Evolutionary conservation across 37 sponge, comb jelly and placozoan genomes (phyloP).

Genomic region (Chondrilla cf. caribensis): DNA sequence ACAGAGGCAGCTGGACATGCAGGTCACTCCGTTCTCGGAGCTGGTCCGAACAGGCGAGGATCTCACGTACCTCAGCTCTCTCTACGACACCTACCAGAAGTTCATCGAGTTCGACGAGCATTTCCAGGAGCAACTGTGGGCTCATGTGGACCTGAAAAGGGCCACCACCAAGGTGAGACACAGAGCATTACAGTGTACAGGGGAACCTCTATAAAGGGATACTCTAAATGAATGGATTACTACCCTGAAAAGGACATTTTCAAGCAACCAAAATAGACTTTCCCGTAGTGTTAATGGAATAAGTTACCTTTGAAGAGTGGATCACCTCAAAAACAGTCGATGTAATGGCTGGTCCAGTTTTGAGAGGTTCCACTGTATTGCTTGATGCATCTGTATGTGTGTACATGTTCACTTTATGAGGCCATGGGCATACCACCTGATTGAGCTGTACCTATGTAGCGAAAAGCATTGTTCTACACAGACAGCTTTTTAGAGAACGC

Average conservation of each 20-base stretch:
- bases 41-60: slow-evolving; percentile 81
- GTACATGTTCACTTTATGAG: slow-evolving; percentile 1
- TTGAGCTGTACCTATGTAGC: too few relatives aligned
- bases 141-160: slow-evolving; percentile 70
- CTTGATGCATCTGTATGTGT: not conserved
- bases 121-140: slow-evolving; percentile 83
- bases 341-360: too few relatives aligned
- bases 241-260: not conserved
- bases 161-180: slow-evolving; percentile 44
- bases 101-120: slow-evolving; percentile 73
- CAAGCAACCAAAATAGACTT: not conserved
- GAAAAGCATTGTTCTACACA: too few relatives aligned
- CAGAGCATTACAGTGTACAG: too few relatives aligned
- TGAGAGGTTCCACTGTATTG: too few relatives aligned
- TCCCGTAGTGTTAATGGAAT: too few relatives aligned
- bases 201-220: too few relatives aligned
- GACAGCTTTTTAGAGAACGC: too few relatives aligned
- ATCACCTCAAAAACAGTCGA: too few relatives aligned
- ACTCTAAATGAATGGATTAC: too few relatives aligned
- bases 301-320: too few relatives aligned
- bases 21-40: slow-evolving; percentile 70
- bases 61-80: slow-evolving; percentile 55
- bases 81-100: slow-evolving; percentile 78
- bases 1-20: slow-evolving; percentile 79
- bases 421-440: too few relatives aligned